Percentiles rank a stretch among this genome's conserved stretches.
phyloP scores from a whole-genome alignment of 1,140 invertebrate species.

The Semibalanus balanoides region DNA sequence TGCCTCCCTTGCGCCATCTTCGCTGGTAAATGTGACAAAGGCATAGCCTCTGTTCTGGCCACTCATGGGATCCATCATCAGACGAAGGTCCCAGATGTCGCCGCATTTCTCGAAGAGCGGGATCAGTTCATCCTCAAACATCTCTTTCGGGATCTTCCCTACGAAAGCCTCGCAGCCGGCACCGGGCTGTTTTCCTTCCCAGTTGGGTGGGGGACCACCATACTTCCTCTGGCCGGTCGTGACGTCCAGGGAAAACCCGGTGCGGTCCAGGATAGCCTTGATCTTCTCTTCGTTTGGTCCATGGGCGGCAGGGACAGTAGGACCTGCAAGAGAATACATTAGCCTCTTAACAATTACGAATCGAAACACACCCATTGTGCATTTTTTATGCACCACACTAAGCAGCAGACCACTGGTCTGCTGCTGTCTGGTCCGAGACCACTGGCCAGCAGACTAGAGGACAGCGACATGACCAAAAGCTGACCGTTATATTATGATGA shows the following conservation, averaged over 20 bases:
- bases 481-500: too few relatives aligned
- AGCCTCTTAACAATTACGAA: too few relatives aligned
- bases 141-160: slow-evolving; percentile 97
- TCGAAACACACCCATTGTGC: too few relatives aligned
- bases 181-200: slow-evolving; percentile 76
- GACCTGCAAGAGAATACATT: neutral
- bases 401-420: too few relatives aligned
- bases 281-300: slow-evolving; percentile 93
- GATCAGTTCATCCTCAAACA: slow-evolving; percentile 97
- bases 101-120: slow-evolving; percentile 96
- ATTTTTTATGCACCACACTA: too few relatives aligned
- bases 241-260: slow-evolving; percentile 92
- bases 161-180: slow-evolving; percentile 83
- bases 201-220: slow-evolving; percentile 88
- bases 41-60: slow-evolving; percentile 95
- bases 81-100: slow-evolving; percentile 90
- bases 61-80: slow-evolving; percentile 99
- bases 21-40: slow-evolving; percentile 93
- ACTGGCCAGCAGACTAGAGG: too few relatives aligned
- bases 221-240: slow-evolving; percentile 98
- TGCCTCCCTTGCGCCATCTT: slow-evolving; percentile 79
- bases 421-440: too few relatives aligned
- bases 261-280: slow-evolving; percentile 74
- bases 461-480: too few relatives aligned
- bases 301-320: slow-evolving; percentile 28